Evolutionary conservation across 2,113 vertebrate genomes (phyloP), one percentile per base, ranked within the genome.

Genomic region (Eurystomus gularis): DNA sequence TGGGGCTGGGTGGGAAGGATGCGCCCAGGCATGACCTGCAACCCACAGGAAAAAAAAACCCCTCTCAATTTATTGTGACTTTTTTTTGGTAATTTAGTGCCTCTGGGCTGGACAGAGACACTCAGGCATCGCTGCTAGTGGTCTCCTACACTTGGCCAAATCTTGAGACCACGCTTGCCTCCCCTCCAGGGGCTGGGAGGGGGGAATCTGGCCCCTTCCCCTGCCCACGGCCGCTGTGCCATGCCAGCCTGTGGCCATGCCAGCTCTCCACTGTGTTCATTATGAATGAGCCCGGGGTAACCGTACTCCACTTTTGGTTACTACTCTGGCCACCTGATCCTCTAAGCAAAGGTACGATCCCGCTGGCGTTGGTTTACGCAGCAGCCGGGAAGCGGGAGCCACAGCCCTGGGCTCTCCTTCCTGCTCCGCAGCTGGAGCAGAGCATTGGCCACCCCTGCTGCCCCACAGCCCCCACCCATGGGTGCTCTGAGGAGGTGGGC

Each of bases 231-330:
- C 25, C 1, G 0, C 35, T 6, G 80, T 15, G 40, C 58, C 1
- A 1, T 29, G 57, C 57, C 66, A 68, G 52, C 60, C 39, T 0
- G 1, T 0, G 42, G 17, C 16, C 65, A 8, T 0, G 3, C 39
- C 19, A 11, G 58, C 58, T 24, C 37, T 40, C 26, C 3, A 8
- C 42, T 0, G 1, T 3, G 65, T 96, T 84, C 92, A 96, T 94
- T 93, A 95, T 94, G 94, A 29, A 95, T 90, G 96, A 96, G 82
- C 57, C 65, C 3, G 0, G 33, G 10, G 94, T 93, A 94, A 96
- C 95, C 17, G 3, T 20, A 93, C 73, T 87, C 95, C 82, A 64
- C 92, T 91, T 82, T 55, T 87, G 94, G 81, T 75, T 87, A 89
- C 96, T 54, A 2, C 78, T 90, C 4, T 0, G 2, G 90, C 73